Evolutionary conservation across 2,888 invertebrate species (phyloP).

Genomic region (Conomelus anceps): DNA sequence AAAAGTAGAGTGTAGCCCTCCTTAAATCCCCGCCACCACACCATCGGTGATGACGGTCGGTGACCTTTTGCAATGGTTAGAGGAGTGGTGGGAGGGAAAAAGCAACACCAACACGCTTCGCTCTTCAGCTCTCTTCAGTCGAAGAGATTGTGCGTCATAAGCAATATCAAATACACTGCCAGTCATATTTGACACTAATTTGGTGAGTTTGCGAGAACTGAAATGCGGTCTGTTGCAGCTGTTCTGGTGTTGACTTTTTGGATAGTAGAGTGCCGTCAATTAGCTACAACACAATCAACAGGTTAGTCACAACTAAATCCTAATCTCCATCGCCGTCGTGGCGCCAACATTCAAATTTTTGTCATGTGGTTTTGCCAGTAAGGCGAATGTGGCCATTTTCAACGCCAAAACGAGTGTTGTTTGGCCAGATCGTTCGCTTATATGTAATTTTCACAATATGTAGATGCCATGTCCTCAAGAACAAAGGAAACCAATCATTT

Average conservation of each 20-base stretch:
- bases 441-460: too few species aligned
- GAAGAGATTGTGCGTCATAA: neutral
- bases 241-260: neutral
- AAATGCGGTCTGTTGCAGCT: neutral
- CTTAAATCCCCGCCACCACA: neutral
- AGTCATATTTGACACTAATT: neutral
- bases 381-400: too few species aligned
- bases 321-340: too few species aligned
- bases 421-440: too few species aligned
- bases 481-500: too few species aligned
- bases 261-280: neutral
- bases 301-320: neutral
- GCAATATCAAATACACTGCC: too few species aligned
- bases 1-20: neutral
- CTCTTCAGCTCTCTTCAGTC: too few species aligned
- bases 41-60: neutral
- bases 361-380: too few species aligned
- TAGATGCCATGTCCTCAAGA: too few species aligned
- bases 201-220: neutral
- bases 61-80: neutral
- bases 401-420: too few species aligned
- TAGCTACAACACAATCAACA: neutral
- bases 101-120: too few species aligned
- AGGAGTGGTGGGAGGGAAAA: neutral
- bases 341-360: too few species aligned